These are phyloP conservation scores for Ianthella basta DNA, from an alignment of 37 sponge, comb jelly and placozoan genomes.

Conservation along the genomic window DNA sequence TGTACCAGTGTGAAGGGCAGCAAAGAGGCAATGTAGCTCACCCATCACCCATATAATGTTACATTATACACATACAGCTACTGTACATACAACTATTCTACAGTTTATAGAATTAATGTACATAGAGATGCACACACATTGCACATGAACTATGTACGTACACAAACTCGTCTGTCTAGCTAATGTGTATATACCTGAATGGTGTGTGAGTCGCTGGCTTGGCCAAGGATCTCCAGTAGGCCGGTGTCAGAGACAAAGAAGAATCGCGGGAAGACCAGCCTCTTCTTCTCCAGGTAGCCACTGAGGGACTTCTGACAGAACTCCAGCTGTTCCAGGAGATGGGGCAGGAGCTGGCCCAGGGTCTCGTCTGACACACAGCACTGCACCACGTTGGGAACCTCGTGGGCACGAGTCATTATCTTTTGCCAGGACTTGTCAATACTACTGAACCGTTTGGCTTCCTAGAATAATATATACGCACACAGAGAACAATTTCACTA, in stretches of 20 bases:
- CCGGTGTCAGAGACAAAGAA: slow-evolving; percentile 99
- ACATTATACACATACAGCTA: too few relatives aligned
- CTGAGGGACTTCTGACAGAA: slow-evolving; percentile 99
- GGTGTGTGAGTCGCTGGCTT: slow-evolving; percentile 97
- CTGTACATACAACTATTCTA: too few relatives aligned
- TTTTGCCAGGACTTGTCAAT: slow-evolving; percentile 99
- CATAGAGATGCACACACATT: too few relatives aligned
- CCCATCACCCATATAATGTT: too few relatives aligned
- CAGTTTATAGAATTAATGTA: too few relatives aligned
- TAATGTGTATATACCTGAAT: slow-evolving; percentile 57
- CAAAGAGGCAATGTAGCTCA: too few relatives aligned
- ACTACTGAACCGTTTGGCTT: slow-evolving; percentile 95
- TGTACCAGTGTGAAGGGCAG: too few relatives aligned
- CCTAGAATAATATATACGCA: slow-evolving; percentile 42
- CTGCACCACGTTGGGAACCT: slow-evolving; percentile 88
- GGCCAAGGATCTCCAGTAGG: slow-evolving; percentile 97
- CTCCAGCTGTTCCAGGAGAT: slow-evolving; percentile 98
- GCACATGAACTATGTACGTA: too few relatives aligned
- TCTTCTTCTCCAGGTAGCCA: slow-evolving; percentile 99
- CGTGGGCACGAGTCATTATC: slow-evolving; percentile 98
- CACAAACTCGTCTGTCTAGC: background rate
- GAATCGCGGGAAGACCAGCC: slow-evolving; percentile 98
- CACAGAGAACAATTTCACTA: too few relatives aligned
- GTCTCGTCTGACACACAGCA: slow-evolving; percentile 99
- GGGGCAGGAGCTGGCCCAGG: slow-evolving; percentile 97